Evolutionary conservation across 23 tunicate species (phyloP), one percentile per base, ranked within the genome.

Genomic region (Pegea sp.): DNA sequence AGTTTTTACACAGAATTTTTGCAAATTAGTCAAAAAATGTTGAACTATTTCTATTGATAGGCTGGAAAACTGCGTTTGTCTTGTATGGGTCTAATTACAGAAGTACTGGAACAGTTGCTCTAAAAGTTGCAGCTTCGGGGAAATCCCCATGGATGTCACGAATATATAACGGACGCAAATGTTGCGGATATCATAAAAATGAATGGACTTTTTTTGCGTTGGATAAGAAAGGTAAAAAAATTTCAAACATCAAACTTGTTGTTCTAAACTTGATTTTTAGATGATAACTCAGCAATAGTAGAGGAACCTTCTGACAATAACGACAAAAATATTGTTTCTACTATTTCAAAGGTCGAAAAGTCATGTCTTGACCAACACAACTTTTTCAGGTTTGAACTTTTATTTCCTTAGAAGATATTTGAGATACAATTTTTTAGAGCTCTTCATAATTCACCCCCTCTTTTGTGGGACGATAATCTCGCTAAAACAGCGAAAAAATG

Each of bases 401-500:
- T 6, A 13, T 11, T 13, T 18, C 22, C n/a, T n/a, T n/a, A n/a
- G 7, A 50, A 50, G 7, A 18, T 18, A 13, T 20, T 6, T 13
- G 22, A 8, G 19, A 13, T 8, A 13, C 56, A 50, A 46, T 6
- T 28, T 49, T 25, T 19, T 58, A 78, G 93, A 57, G 60, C 74
- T 3, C 33, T 57, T 1, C 93, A 81, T 65, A 57, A 62, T 31
- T 74, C 72, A 2, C 80, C 89, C 11, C 54, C 76, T 1, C 38
- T 90, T 6, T 32, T 43, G 44, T 78, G 89, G 91, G 72, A 88
- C 31, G 21, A 66, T 30, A 42, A 30, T 16, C 59, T 90, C 22
- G 69, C 62, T 3, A 29, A 20, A 22, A 66, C 90, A 30, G 61
- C 90, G 22, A 56, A 71, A 67, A 46, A 44, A 29, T 90, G 98